phyloP scores from a whole-genome alignment of 2,888 invertebrate species.

The Eudasyphora cyanicolor region DNA sequence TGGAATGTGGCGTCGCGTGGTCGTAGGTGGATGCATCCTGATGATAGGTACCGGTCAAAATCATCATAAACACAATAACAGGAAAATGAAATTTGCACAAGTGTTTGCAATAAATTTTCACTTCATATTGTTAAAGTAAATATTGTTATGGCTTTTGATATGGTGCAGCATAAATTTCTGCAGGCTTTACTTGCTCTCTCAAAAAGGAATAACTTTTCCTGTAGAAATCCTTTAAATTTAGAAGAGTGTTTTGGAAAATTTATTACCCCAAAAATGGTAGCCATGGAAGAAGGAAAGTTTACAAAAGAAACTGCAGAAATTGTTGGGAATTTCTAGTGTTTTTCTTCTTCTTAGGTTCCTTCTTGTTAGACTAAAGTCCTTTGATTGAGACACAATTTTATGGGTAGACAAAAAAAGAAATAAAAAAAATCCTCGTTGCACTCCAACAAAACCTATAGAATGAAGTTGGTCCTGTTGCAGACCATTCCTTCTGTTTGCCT shows the following conservation, averaged over 20 bases:
- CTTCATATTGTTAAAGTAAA: conserved; percentile 27
- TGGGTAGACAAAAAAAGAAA: neutral
- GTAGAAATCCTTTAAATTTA: neutral
- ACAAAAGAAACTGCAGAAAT: neutral
- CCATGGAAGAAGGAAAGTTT: neutral
- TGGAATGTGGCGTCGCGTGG: neutral
- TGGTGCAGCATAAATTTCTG: conserved; percentile 7
- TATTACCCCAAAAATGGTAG: neutral
- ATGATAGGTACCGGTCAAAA: conserved; percentile 4
- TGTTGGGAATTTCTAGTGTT: neutral
- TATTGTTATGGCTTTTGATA: conserved; percentile 46
- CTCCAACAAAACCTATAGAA: neutral
- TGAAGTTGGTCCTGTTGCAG: neutral
- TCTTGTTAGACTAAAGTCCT: neutral
- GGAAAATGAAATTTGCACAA: conserved; percentile 48
- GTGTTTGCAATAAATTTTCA: conserved; percentile 50
- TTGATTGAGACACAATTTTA: neutral
- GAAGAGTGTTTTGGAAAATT: neutral
- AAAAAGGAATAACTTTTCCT: neutral
- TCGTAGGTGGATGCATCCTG: neutral
- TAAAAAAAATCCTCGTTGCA: neutral
- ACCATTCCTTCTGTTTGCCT: conserved; percentile 3
- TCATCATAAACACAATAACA: conserved; percentile 38
- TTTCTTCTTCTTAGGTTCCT: neutral
- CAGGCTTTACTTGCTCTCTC: neutral